These are phyloP conservation scores for Gavialis gangeticus DNA, from an alignment of 2,113 vertebrate genomes.

Conservation along the genomic window DNA sequence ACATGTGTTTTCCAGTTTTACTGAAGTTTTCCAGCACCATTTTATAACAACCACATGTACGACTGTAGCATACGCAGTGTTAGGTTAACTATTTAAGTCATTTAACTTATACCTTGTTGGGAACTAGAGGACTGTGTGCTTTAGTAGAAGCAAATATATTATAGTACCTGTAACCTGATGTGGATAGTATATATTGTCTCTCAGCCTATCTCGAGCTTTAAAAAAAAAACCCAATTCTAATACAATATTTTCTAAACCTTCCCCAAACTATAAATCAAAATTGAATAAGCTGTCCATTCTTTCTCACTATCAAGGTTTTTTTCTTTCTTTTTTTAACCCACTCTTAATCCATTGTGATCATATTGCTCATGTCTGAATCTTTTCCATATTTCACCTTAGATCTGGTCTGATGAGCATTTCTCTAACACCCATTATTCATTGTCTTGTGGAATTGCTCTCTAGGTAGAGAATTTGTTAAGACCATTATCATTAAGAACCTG, in stretches of 20 bases:
- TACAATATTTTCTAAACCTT: neutral
- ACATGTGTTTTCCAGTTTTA: conserved; percentile 25
- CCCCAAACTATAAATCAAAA: neutral
- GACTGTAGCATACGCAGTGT: neutral
- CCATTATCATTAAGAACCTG: neutral
- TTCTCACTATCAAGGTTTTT: neutral
- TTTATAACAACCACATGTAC: conserved; percentile 36
- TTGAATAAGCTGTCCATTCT: neutral
- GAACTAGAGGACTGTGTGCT: neutral
- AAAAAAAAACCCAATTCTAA: neutral
- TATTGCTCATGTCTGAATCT: neutral
- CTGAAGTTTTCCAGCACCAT: conserved; percentile 15
- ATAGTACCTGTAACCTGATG: neutral
- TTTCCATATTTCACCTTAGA: neutral
- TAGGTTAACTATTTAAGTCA: neutral
- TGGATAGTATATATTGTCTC: neutral
- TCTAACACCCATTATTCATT: neutral
- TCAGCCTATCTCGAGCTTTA: accelerated
- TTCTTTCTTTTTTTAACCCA: neutral
- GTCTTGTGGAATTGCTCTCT: neutral
- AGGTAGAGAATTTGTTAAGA: neutral
- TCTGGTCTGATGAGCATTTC: neutral
- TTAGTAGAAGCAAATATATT: neutral
- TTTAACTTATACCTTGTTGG: neutral
- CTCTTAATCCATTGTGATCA: neutral